These are phyloP conservation scores for Monopterus albus DNA, from an alignment of 2,113 vertebrate species.

Conservation along the genomic window DNA sequence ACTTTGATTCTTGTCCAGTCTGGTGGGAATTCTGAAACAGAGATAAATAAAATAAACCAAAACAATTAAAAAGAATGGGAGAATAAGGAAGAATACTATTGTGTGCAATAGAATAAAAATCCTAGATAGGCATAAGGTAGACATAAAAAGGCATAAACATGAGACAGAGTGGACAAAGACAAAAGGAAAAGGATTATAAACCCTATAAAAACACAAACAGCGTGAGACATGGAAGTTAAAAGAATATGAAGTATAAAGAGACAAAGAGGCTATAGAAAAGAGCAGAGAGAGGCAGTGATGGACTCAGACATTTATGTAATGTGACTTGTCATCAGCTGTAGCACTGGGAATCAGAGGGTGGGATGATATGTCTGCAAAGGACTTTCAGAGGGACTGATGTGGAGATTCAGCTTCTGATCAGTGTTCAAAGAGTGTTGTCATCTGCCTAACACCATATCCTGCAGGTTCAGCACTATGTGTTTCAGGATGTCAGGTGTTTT, in stretches of 20 bases:
- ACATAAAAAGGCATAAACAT: no score
- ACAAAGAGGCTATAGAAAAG: background rate
- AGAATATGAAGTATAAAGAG: constrained; percentile 13
- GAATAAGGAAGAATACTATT: background rate
- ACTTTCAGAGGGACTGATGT: constrained; percentile 50
- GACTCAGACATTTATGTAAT: constrained; percentile 62
- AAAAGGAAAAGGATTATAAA: background rate
- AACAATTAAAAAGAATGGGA: no score
- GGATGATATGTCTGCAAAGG: constrained; percentile 55
- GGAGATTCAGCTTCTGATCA: constrained; percentile 65
- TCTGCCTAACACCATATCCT: no score
- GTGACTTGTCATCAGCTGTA: constrained; percentile 43
- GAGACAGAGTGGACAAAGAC: background rate
- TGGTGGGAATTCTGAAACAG: background rate
- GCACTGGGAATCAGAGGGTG: constrained; percentile 45
- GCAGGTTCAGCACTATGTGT: background rate
- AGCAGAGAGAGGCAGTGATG: background rate
- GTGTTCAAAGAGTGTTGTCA: no score
- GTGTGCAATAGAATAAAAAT: no score
- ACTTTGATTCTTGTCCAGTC: background rate
- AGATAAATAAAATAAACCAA: background rate
- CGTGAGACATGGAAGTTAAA: constrained; percentile 9
- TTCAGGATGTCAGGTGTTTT: constrained; percentile 11
- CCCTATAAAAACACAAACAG: background rate
- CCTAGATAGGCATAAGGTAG: no score